These are phyloP conservation scores for Macroramphosus scolopax DNA, from an alignment of 2,797 vertebrate genomes.

Conservation along the genomic window DNA sequence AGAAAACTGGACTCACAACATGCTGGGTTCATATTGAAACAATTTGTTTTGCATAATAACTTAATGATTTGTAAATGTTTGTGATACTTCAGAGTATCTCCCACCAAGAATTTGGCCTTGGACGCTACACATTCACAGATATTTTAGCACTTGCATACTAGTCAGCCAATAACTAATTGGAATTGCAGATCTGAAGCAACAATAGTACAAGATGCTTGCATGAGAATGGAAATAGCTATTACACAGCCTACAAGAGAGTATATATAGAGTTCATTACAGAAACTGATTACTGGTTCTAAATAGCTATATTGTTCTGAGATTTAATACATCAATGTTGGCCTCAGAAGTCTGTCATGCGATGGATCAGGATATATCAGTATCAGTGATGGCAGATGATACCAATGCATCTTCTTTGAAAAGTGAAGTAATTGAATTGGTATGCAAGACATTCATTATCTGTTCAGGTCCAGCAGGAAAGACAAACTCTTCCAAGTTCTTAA, in stretches of 20 bases:
- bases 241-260: too few species aligned
- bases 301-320: too few species aligned
- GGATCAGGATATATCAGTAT: not conserved
- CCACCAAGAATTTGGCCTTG: not conserved
- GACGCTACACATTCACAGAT: not conserved
- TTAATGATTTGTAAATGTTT: too few species aligned
- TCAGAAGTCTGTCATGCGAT: too few species aligned
- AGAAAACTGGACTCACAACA: constrained; percentile 24
- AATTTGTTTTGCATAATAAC: too few species aligned
- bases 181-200: not conserved
- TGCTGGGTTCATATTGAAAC: not conserved
- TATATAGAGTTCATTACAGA: too few species aligned
- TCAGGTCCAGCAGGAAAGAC: constrained; percentile 41
- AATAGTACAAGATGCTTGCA: too few species aligned
- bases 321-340: too few species aligned
- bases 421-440: constrained; percentile 1
- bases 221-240: too few species aligned
- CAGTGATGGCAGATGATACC: not conserved
- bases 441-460: constrained; percentile 9
- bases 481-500: constrained; percentile 30
- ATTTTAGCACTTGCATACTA: too few species aligned
- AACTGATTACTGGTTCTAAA: too few species aligned
- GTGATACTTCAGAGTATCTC: too few species aligned
- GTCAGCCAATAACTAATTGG: not conserved
- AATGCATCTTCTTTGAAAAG: not conserved